Percentiles rank a stretch among this genome's conserved stretches.
phyloP scores from a whole-genome alignment of 2,888 invertebrate species.

The Sepiola atlantica region DNA sequence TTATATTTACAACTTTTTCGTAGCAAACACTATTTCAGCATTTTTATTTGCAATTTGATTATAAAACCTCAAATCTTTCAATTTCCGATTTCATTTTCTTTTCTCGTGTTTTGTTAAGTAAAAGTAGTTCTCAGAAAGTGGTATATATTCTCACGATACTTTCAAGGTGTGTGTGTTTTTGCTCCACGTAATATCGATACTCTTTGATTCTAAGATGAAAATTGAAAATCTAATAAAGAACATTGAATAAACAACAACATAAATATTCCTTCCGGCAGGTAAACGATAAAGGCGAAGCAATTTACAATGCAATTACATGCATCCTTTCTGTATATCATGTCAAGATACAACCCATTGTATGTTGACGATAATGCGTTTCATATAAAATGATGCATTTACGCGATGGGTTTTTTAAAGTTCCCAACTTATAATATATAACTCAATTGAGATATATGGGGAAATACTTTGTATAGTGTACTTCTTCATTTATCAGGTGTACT shows the following conservation, averaged over 20 bases:
- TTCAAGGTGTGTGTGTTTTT: no score
- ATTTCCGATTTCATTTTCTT: neutral
- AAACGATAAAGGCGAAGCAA: neutral
- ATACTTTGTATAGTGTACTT: no score
- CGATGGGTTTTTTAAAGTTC: no score
- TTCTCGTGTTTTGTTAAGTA: neutral
- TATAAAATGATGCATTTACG: neutral
- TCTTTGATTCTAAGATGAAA: neutral
- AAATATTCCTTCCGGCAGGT: neutral
- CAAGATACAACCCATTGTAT: neutral
- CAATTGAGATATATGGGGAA: no score
- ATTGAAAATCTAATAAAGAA: neutral
- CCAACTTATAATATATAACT: no score
- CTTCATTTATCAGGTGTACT: no score
- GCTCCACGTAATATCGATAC: neutral
- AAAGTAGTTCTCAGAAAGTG: neutral
- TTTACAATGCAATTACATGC: neutral
- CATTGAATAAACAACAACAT: neutral
- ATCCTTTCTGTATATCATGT: neutral
- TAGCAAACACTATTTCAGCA: neutral
- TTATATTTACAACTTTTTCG: neutral
- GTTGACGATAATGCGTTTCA: neutral
- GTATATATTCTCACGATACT: neutral
- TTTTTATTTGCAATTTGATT: neutral
- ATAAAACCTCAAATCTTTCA: neutral